Percentiles rank a stretch among this genome's conserved stretches.
Evolutionary conservation across 2,113 vertebrate species (phyloP).

Genomic region (Actenoides hombroni): DNA sequence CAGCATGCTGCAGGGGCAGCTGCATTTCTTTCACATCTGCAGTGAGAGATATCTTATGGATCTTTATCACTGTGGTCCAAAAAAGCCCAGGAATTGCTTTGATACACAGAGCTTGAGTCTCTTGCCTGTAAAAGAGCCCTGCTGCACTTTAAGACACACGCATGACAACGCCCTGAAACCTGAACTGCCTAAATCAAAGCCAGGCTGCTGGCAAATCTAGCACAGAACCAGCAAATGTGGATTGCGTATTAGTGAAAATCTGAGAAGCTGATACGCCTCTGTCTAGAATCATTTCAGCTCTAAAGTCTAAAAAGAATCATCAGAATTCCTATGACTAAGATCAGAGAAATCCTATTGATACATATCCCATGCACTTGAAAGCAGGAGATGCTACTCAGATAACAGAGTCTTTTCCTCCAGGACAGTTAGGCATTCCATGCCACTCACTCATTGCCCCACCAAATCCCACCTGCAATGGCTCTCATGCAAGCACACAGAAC

Average conservation of each 20-base stretch:
- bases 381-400: not conserved
- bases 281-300: not conserved
- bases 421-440: not conserved
- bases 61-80: not conserved
- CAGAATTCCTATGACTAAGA: not conserved
- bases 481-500: not conserved
- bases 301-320: not conserved
- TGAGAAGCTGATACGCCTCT: not conserved
- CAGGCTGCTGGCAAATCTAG: not conserved
- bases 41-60: not conserved
- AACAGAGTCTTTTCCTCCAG: not conserved
- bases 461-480: not conserved
- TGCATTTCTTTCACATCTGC: not conserved
- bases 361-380: not conserved
- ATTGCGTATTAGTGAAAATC: not conserved
- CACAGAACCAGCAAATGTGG: not conserved
- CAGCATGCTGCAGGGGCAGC: not conserved
- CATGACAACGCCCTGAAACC: not conserved
- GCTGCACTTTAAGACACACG: not conserved
- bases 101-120: not conserved
- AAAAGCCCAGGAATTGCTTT: constrained; percentile 13
- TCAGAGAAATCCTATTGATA: not conserved
- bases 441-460: not conserved
- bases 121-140: not conserved
- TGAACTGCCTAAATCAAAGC: constrained; percentile 15